Percentiles rank a stretch among this genome's conserved stretches.
These are phyloP conservation scores for Myotis myotis DNA, from an alignment of 2,797 vertebrate species.

Conservation along the genomic window DNA sequence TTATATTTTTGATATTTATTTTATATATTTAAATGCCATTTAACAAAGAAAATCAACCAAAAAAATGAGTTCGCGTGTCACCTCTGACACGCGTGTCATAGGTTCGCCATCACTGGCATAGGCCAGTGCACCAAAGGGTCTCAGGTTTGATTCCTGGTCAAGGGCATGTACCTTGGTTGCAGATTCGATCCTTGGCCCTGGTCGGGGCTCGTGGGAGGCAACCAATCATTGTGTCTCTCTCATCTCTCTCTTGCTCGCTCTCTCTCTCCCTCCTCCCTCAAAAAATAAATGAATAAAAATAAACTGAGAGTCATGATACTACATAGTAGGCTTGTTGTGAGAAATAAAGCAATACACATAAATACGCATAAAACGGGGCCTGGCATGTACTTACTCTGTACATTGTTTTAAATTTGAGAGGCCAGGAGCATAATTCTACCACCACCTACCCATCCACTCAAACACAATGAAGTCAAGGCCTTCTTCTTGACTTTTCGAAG, in stretches of 20 bases:
- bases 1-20: too few species aligned
- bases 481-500: background rate
- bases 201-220: background rate
- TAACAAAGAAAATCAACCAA: too few species aligned
- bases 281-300: background rate
- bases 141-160: background rate
- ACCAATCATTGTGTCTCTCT: background rate
- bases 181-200: background rate
- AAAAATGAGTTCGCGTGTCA: too few species aligned
- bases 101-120: too few species aligned
- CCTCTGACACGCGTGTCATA: too few species aligned
- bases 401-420: constrained; percentile 1
- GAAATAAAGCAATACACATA: background rate
- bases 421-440: background rate
- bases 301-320: background rate
- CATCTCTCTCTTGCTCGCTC: too few species aligned
- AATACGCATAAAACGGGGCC: background rate
- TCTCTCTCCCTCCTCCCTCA: background rate
- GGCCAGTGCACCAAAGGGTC: background rate
- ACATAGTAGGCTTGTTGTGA: background rate
- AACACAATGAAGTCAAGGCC: background rate
- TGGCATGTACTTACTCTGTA: background rate
- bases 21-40: too few species aligned
- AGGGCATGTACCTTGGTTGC: background rate
- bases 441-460: background rate